Conservation (phyloP, 1,140 invertebrate genomes). For the Drosophila teissieri region DNA sequence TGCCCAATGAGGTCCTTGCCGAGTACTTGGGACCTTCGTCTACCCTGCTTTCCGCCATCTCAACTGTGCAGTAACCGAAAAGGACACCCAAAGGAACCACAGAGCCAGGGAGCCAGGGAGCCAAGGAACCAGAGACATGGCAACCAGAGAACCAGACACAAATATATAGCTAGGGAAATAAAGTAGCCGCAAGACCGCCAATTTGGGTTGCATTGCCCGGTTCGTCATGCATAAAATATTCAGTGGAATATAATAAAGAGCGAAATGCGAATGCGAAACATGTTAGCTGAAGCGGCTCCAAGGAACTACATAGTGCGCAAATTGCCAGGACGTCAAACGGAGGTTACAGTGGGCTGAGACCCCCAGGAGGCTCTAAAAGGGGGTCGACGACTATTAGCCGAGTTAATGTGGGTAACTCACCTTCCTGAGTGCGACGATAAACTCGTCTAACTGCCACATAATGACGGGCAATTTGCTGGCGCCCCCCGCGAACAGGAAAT, state of each 20-base stretch:
- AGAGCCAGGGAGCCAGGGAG: slow-evolving; percentile 1
- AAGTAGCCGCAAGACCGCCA: slow-evolving; percentile 36
- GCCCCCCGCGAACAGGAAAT: slow-evolving; percentile 31
- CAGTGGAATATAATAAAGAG: slow-evolving; percentile 29
- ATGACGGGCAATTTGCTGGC: slow-evolving; percentile 35
- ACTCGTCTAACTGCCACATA: slow-evolving; percentile 14
- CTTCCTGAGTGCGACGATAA: slow-evolving; percentile 20
- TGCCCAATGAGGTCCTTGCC: slow-evolving; percentile 10
- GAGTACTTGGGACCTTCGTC: not conserved
- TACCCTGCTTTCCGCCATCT: slow-evolving; percentile 16
- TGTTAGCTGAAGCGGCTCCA: slow-evolving; percentile 13
- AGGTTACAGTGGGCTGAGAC: not conserved
- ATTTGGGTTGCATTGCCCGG: slow-evolving; percentile 37
- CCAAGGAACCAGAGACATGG: slow-evolving; percentile 7
- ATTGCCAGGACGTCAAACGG: slow-evolving; percentile 7
- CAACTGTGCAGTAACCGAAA: slow-evolving; percentile 20
- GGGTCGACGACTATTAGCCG: slow-evolving; percentile 31
- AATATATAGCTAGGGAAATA: slow-evolving; percentile 1
- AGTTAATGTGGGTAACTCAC: slow-evolving; percentile 31
- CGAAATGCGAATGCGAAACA: slow-evolving; percentile 22
- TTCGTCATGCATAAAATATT: slow-evolving; percentile 47
- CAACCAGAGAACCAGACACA: not conserved
- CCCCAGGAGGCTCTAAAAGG: not conserved
- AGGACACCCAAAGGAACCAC: slow-evolving; percentile 14
- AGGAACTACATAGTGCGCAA: slow-evolving; percentile 1